Conservation (phyloP, 2,888 invertebrate genomes). For the Gasteruption jaculator region DNA sequence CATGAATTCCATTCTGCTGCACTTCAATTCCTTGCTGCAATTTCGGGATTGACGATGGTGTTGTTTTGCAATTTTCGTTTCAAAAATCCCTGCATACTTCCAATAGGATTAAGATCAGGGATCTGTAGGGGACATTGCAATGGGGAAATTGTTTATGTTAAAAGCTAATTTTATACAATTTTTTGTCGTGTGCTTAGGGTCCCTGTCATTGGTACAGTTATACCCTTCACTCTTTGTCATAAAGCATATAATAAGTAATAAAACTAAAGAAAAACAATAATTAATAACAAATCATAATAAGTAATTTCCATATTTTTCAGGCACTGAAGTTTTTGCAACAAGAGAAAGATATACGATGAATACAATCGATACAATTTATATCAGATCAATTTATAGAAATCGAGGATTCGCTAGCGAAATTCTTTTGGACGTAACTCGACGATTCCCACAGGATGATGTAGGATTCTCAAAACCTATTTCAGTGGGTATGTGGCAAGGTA, state of each 20-base stretch:
- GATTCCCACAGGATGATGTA: constrained; percentile 35
- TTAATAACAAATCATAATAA: constrained; percentile 4
- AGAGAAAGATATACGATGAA: constrained; percentile 38
- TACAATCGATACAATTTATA: constrained; percentile 46
- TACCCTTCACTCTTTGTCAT: no score
- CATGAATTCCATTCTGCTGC: no score
- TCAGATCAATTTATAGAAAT: constrained; percentile 35
- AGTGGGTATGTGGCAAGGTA: constrained; percentile 43
- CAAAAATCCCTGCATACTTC: no score
- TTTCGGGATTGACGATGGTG: no score
- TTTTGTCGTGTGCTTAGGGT: no score
- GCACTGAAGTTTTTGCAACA: constrained; percentile 32
- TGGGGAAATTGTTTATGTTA: no score
- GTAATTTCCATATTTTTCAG: constrained; percentile 21
- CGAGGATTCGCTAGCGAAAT: constrained; percentile 40
- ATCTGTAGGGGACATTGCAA: no score
- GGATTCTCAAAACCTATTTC: constrained; percentile 47
- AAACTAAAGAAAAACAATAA: background rate
- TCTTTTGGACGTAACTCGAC: constrained; percentile 34
- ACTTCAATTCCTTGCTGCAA: no score
- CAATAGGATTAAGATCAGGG: no score
- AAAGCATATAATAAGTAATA: background rate
- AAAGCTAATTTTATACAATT: constrained; percentile 7
- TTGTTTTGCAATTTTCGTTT: no score
- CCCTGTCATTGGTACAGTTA: no score